Evolutionary conservation across 2,888 invertebrate species (phyloP), one percentile per base, ranked within the genome.

Genomic region (Linnaemya vulpina): DNA sequence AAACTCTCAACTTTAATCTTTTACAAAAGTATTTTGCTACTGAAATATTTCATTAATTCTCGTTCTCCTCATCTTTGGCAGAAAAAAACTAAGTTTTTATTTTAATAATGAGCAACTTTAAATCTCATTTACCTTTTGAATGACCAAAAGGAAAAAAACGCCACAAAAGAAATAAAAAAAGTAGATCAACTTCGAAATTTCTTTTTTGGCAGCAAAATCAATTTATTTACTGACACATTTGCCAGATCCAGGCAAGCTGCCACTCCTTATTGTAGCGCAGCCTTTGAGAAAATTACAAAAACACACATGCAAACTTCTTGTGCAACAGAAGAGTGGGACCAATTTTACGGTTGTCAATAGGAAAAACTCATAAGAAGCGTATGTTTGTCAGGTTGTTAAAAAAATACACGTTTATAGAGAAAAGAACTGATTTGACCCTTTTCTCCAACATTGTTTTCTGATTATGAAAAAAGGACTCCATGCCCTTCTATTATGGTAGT

Each of bases 181-280:
- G 40, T 70, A 68, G 77, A 40, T 51, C 77, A 77, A 70, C 38
- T 62, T 11, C 0, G 13, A 60, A 46, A 49, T 30, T 38, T 13
- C 11, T 20, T 46, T n/a, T 62, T 70, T 70, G 68, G 49, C 73
- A 77, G 49, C 46, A 62, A 77, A 84, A 68, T 80, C 84, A 68
- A 84, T 84, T 84, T 80, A 73, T 85, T 74, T 75, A 78, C 68
- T 81, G 74, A 74, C 74, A 81, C 78, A 81, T 74, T 78, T 85
- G 81, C 78, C 78, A 77, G 74, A 65, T 78, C 46, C 62, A 35
- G 46, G 46, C 63, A 63, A 49, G 20, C 60, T 73, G 55, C 75
- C 75, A 84, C 75, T 84, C 75, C 75, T 75, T 79, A 15, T 58
- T 51, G 43, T 20, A 51, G 58, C 11, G 58, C 46, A 51, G 22